These are phyloP conservation scores for Sphecodes monilicornis DNA, from an alignment of 2,888 invertebrate genomes.

Conservation along the genomic window DNA sequence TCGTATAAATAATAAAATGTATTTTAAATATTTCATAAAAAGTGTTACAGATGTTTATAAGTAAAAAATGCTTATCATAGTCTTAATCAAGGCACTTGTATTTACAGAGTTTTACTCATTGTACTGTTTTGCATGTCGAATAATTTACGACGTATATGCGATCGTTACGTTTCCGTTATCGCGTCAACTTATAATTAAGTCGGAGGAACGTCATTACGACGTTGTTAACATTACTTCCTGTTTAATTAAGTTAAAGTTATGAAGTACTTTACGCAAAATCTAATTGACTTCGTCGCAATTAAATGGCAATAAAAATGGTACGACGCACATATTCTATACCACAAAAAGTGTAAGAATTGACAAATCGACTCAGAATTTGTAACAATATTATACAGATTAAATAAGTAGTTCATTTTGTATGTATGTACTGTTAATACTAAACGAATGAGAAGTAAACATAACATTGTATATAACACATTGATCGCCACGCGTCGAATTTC, in stretches of 20 bases:
- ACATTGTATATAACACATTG: constrained; percentile 8
- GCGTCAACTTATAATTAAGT: constrained; percentile 20
- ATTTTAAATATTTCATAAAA: constrained; percentile 81
- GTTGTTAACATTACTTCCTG: constrained; percentile 18
- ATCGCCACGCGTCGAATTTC: neutral
- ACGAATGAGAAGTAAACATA: constrained; percentile 18
- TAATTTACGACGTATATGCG: constrained; percentile 34
- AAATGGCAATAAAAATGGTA: constrained; percentile 21
- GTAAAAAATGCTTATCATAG: constrained; percentile 54
- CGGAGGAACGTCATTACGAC: neutral
- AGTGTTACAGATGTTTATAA: constrained; percentile 73
- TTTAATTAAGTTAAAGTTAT: constrained; percentile 45
- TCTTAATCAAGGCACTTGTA: constrained; percentile 77
- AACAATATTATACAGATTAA: constrained; percentile 51
- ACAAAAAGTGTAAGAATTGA: constrained; percentile 26
- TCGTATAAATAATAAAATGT: constrained; percentile 78
- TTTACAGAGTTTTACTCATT: constrained; percentile 64
- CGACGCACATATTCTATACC: constrained; percentile 1
- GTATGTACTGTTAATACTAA: constrained; percentile 46
- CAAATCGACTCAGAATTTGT: constrained; percentile 24
- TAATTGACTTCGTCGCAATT: constrained; percentile 23
- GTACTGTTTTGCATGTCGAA: constrained; percentile 24
- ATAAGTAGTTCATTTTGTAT: constrained; percentile 18
- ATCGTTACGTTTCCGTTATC: neutral
- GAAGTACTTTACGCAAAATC: constrained; percentile 42